Evolutionary conservation across 2,797 vertebrate genomes (phyloP).

Genomic region (Sylvia borin): DNA sequence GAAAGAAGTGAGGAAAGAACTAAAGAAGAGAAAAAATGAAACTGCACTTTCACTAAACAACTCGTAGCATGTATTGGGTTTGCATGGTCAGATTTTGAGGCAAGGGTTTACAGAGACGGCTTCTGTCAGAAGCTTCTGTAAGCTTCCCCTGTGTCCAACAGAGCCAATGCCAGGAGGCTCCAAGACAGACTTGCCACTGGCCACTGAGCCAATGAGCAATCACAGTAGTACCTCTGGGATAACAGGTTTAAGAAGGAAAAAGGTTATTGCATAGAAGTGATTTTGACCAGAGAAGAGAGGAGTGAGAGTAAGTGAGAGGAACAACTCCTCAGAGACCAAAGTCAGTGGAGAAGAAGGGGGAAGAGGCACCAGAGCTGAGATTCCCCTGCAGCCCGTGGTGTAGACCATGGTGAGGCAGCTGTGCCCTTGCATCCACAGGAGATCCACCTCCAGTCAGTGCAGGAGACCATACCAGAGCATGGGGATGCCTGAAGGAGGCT

Average conservation of each 20-base stretch:
- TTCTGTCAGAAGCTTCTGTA: background rate
- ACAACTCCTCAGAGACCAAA: background rate
- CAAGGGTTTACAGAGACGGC: background rate
- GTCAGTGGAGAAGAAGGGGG: background rate
- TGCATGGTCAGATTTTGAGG: background rate
- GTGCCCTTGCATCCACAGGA: background rate
- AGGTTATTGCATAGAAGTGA: no score
- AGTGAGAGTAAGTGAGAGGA: background rate
- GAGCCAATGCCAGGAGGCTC: background rate
- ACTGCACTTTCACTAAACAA: background rate
- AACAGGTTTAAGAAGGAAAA: background rate
- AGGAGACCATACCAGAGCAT: background rate
- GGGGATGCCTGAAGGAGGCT: background rate
- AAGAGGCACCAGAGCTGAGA: background rate
- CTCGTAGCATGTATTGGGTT: background rate
- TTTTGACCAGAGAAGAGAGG: background rate
- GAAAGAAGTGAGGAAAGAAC: background rate
- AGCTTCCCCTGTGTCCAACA: background rate
- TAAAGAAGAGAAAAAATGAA: background rate
- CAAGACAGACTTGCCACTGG: background rate
- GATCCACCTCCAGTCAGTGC: background rate
- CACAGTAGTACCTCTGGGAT: background rate
- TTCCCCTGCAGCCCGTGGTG: background rate
- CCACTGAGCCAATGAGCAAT: background rate
- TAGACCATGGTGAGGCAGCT: background rate